Conservation (phyloP, 2,797 vertebrate species). For the Myoxocephalus aenaeus region DNA sequence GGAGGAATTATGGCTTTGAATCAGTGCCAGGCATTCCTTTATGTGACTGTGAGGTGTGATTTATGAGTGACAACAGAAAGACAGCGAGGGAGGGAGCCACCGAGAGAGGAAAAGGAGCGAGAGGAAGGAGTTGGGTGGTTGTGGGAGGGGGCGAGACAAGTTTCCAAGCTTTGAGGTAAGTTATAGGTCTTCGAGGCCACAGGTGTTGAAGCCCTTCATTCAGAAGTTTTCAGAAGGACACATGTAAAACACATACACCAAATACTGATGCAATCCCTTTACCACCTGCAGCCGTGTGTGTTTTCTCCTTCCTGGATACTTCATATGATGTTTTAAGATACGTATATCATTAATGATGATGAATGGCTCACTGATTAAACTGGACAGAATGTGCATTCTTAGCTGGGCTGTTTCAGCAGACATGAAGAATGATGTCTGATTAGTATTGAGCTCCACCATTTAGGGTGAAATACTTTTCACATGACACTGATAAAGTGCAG, state of each 20-base stretch:
- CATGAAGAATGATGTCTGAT: constrained; percentile 30
- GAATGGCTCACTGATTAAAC: constrained; percentile 33
- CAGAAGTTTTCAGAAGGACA: constrained; percentile 13
- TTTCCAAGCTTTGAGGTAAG: constrained; percentile 62
- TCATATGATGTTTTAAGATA: constrained; percentile 12
- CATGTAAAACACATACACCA: constrained; percentile 23
- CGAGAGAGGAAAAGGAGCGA: constrained; percentile 4
- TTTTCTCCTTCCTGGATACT: constrained; percentile 4
- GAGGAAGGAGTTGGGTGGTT: constrained; percentile 20
- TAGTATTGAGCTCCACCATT: constrained; percentile 41
- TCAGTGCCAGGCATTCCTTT: constrained; percentile 69
- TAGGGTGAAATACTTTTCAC: constrained; percentile 37
- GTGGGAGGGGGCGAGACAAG: not conserved
- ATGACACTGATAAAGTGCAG: constrained; percentile 33
- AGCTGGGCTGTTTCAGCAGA: constrained; percentile 11
- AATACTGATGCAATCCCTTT: constrained; percentile 32
- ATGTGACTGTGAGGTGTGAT: constrained; percentile 68
- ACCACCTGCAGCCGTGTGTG: constrained; percentile 46
- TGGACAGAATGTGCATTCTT: constrained; percentile 8
- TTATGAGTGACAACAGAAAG: constrained; percentile 69
- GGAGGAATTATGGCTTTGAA: constrained; percentile 62
- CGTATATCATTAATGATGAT: constrained; percentile 45
- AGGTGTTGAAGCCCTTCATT: constrained; percentile 65
- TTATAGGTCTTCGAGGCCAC: constrained; percentile 56
- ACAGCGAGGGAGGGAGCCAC: constrained; percentile 8